Evolutionary conservation across 2,888 invertebrate genomes (phyloP), one percentile per base, ranked within the genome.

Genomic region (Beris morrisii): DNA sequence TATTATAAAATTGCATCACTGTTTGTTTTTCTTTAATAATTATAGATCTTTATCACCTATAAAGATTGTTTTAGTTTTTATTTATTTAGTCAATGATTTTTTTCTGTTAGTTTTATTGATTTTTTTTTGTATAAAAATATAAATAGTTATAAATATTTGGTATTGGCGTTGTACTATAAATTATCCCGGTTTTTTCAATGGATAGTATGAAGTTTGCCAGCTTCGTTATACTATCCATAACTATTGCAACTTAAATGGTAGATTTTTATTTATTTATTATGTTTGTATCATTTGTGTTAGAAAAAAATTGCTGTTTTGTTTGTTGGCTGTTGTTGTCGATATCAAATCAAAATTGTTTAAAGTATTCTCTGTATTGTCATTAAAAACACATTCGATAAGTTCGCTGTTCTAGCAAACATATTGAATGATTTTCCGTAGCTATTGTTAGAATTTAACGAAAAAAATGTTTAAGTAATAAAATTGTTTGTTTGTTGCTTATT

Each of bases 151-250:
- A 69, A 70, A 70, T 73, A 72, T 73, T 73, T 75, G 74, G 73
- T 74, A 74, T 73, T 74, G 75, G 73, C 77, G 76, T 81, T 81
- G 81, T 81, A 81, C 81, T 81, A 79, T 81, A 81, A 81, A 81
- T 80, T 80, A 81, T 80, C 76, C 81, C 80, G 81, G 80, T 80
- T 75, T 75, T 22, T 22, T 73, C 73, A 72, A 63, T 64, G 66
- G 67, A 53, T 50, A 31, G 38, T 9, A 61, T 64, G 65, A 67
- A 38, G 45, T 13, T 53, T 61, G 65, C 54, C 66, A 69, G 63
- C 55, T 50, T 58, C 69, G 32, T 64, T 22, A 69, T 66, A 64
- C 59, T 52, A 63, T 74, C 75, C 73, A 61, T 52, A 73, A 75
- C 80, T 81, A 81, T 81, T 81, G 81, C 79, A 81, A 81, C 76